Evolutionary conservation across 2,113 vertebrate species (phyloP).

Genomic region (Tringa solitaria): DNA sequence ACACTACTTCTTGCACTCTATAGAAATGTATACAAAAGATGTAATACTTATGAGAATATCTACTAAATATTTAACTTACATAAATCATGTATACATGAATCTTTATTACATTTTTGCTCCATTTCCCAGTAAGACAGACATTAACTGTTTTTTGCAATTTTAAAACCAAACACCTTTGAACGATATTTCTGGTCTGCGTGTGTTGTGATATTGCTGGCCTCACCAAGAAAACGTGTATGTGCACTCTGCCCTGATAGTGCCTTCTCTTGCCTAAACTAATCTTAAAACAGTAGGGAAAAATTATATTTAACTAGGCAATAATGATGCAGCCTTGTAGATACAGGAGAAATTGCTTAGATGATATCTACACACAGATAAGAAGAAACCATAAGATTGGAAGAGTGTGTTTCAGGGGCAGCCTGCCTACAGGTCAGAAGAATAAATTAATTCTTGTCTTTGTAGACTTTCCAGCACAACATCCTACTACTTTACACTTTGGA

Average conservation of each 20-base stretch:
- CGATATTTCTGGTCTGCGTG: not conserved
- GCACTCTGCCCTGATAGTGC: not conserved
- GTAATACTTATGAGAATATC: not conserved
- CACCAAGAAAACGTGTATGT: not conserved
- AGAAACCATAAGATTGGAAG: not conserved
- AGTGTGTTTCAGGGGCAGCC: not conserved
- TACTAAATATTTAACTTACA: not conserved
- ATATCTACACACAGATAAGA: not conserved
- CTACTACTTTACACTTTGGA: not conserved
- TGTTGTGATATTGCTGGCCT: not conserved
- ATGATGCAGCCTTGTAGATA: not conserved
- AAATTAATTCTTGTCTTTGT: not conserved
- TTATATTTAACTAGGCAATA: not conserved
- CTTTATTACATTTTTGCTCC: not conserved
- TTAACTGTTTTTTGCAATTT: not conserved
- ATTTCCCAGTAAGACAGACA: not conserved
- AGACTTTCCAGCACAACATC: not conserved
- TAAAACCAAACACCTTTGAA: not conserved
- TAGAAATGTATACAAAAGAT: not conserved
- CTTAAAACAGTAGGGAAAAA: not conserved
- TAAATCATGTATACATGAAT: not conserved
- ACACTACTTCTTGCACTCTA: not conserved
- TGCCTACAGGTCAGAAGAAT: not conserved
- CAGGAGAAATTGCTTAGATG: not conserved
- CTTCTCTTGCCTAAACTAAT: not conserved